Conservation (phyloP, 1,140 invertebrate genomes). For the Ceratina japonica region DNA sequence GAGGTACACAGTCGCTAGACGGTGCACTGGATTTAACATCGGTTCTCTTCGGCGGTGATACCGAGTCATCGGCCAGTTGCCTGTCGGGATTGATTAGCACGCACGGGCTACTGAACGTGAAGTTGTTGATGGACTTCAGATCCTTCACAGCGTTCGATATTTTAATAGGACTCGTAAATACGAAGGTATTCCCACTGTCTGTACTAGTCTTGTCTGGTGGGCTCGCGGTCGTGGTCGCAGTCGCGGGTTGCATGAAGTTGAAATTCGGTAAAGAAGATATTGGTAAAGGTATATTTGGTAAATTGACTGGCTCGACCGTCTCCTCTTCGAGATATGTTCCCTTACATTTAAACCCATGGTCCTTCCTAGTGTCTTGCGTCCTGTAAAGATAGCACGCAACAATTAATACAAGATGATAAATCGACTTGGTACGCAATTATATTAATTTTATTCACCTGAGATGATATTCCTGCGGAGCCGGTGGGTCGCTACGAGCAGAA, state of each 20-base stretch:
- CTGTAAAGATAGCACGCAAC: conserved; percentile 48
- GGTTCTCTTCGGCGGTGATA: conserved; percentile 1
- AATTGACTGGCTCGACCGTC: conserved; percentile 78
- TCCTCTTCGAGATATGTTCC: conserved; percentile 72
- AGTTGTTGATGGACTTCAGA: conserved; percentile 78
- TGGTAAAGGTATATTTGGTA: conserved; percentile 82
- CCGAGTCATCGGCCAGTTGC: conserved; percentile 16
- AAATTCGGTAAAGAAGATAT: conserved; percentile 83
- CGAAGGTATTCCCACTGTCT: conserved; percentile 65
- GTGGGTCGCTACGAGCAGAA: conserved; percentile 71
- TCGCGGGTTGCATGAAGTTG: conserved; percentile 77
- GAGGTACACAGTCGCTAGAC: conserved; percentile 4
- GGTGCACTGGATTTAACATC: conserved; percentile 46
- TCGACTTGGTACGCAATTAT: background rate
- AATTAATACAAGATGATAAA: background rate
- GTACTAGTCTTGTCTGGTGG: conserved; percentile 24
- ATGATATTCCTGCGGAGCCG: conserved; percentile 70
- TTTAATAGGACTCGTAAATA: conserved; percentile 76
- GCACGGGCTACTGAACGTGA: conserved; percentile 81
- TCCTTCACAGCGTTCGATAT: conserved; percentile 63
- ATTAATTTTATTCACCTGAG: conserved; percentile 63
- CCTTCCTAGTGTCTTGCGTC: conserved; percentile 62
- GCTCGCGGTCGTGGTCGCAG: conserved; percentile 53
- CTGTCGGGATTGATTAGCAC: conserved; percentile 66
- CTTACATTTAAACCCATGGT: conserved; percentile 60